Evolutionary conservation across 2,797 vertebrate genomes (phyloP).

Genomic region (Dendrocincla fuliginosa): DNA sequence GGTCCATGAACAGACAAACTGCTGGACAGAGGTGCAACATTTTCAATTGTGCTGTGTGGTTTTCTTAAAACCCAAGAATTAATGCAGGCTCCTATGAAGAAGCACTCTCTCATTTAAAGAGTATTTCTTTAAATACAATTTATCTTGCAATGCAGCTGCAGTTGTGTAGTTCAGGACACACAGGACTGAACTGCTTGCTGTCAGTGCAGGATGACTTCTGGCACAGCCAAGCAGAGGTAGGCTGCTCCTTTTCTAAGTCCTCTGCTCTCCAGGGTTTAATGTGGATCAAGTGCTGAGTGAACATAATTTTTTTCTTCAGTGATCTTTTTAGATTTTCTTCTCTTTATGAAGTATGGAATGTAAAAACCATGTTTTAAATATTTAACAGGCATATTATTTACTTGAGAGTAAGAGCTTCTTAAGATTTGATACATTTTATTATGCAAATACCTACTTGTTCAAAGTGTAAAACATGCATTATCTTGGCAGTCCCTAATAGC

Average conservation of each 20-base stretch:
- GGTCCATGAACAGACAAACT: not conserved
- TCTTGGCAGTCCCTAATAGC: constrained; percentile 21
- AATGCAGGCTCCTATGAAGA: not conserved
- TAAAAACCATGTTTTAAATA: constrained; percentile 46
- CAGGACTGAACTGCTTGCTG: not conserved
- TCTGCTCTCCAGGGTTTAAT: not conserved
- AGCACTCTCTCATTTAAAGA: not conserved
- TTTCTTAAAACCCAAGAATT: not conserved
- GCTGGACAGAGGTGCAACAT: not conserved
- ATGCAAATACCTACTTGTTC: constrained; percentile 50
- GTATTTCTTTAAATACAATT: not conserved
- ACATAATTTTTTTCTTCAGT: not conserved
- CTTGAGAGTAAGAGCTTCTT: constrained; percentile 33
- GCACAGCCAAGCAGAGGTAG: not conserved
- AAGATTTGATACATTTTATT: constrained; percentile 54
- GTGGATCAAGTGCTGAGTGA: not conserved
- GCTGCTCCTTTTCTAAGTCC: not conserved
- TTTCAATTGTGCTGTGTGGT: not conserved
- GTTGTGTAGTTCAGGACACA: not conserved
- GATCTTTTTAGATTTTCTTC: constrained; percentile 31
- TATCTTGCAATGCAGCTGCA: not conserved
- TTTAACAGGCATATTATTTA: constrained; percentile 53
- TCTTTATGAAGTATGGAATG: not conserved
- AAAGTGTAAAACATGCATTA: constrained; percentile 42
- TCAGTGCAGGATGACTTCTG: not conserved